These are phyloP conservation scores for Pherbina coryleti DNA, from an alignment of 2,888 invertebrate genomes.

Conservation along the genomic window DNA sequence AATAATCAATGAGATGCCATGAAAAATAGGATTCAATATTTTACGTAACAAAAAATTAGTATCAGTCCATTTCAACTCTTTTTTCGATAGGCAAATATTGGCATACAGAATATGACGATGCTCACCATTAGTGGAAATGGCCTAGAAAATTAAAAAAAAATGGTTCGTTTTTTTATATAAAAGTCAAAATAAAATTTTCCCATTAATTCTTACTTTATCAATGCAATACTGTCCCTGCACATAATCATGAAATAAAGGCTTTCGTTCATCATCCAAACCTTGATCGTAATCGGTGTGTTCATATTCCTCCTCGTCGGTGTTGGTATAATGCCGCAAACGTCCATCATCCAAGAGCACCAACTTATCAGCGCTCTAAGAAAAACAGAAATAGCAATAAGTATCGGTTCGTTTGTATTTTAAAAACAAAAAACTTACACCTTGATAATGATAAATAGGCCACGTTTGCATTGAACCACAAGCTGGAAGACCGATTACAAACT, in stretches of 20 bases:
- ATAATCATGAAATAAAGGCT: conserved; percentile 78
- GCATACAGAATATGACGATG: conserved; percentile 77
- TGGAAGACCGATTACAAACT: conserved; percentile 76
- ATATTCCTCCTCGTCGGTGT: conserved; percentile 71
- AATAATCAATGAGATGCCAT: conserved; percentile 79
- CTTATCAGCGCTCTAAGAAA: conserved; percentile 70
- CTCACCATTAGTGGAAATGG: conserved; percentile 59
- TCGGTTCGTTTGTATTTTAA: not conserved
- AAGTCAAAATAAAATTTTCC: not conserved
- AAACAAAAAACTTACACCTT: conserved; percentile 56
- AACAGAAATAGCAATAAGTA: not conserved
- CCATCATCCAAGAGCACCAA: conserved; percentile 79
- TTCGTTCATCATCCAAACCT: conserved; percentile 68
- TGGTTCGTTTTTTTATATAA: not conserved
- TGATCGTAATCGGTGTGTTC: conserved; percentile 66
- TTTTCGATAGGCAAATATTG: conserved; percentile 80
- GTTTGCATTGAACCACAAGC: conserved; percentile 79
- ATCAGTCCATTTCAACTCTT: conserved; percentile 79
- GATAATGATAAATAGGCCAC: conserved; percentile 76
- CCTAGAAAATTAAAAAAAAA: conserved; percentile 51
- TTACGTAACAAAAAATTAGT: conserved; percentile 81
- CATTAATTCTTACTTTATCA: conserved; percentile 75
- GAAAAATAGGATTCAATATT: conserved; percentile 82
- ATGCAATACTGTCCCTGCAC: conserved; percentile 83
- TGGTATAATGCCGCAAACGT: conserved; percentile 79